Evolutionary conservation across 1,140 invertebrate genomes (phyloP).

Genomic region (Musca vetustissima): DNA sequence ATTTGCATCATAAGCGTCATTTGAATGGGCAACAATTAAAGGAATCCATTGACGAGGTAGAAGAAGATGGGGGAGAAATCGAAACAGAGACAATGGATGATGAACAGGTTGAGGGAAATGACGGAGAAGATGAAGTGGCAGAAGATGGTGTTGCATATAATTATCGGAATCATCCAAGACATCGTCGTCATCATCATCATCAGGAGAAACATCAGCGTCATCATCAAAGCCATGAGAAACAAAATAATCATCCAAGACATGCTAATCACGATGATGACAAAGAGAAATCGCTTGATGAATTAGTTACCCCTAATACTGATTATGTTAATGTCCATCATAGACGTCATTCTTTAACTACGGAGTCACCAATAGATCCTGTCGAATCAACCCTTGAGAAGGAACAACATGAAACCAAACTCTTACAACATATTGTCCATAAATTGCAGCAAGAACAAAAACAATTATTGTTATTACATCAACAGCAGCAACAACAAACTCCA

Average conservation of each 20-base stretch:
- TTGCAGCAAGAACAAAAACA: slow-evolving; percentile 10
- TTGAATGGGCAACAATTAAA: slow-evolving; percentile 26
- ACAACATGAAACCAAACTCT: slow-evolving; percentile 3
- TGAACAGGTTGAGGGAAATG: no score
- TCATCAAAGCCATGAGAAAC: neutral
- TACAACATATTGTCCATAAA: slow-evolving; percentile 21
- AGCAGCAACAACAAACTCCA: neutral
- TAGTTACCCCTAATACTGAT: no score
- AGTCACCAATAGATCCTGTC: no score
- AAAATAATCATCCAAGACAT: neutral
- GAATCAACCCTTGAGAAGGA: neutral
- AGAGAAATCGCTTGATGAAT: neutral
- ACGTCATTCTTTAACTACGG: no score
- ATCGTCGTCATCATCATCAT: slow-evolving; percentile 1
- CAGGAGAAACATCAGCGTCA: neutral
- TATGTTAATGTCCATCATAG: no score
- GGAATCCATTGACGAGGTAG: neutral
- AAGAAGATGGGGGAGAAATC: neutral
- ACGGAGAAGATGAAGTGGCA: neutral
- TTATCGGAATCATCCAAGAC: slow-evolving; percentile 4
- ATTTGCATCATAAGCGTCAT: slow-evolving; percentile 35
- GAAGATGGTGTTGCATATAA: neutral
- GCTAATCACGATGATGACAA: neutral
- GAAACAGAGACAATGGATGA: neutral
- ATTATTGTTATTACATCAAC: slow-evolving; percentile 6